Conservation (phyloP, 2,113 vertebrate genomes). For the Tor tambroides region DNA sequence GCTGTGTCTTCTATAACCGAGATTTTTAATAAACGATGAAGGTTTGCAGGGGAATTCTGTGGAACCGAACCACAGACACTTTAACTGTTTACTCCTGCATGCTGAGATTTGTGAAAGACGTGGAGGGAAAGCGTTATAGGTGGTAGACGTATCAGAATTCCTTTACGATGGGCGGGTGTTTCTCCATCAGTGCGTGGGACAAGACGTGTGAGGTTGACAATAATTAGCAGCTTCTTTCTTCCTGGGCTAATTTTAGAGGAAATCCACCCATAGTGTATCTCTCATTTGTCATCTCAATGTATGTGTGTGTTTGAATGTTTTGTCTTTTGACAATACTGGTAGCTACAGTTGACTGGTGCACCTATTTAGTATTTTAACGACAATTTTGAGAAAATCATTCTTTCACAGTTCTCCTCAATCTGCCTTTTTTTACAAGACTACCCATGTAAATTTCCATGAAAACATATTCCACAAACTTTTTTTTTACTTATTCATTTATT, state of each 20-base stretch:
- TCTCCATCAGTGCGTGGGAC: slow-evolving; percentile 21
- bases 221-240: slow-evolving; percentile 49
- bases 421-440: too few species aligned
- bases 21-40: not conserved
- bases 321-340: not conserved
- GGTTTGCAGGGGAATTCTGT: not conserved
- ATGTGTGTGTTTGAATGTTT: not conserved
- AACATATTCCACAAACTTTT: not conserved
- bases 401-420: not conserved
- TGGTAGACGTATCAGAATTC: slow-evolving; percentile 15
- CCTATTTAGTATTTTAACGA: not conserved
- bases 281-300: not conserved
- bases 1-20: not conserved
- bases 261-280: not conserved
- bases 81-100: not conserved
- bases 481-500: not conserved
- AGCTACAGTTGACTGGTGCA: not conserved
- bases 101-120: not conserved
- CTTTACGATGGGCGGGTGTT: not conserved
- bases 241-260: slow-evolving; percentile 36
- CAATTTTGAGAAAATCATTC: not conserved
- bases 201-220: slow-evolving; percentile 42
- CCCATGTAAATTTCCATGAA: not conserved
- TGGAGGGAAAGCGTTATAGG: not conserved
- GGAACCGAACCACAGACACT: not conserved